A percentile compares a stretch with the other conserved stretches of the same genome.
Evolutionary conservation across 2,888 invertebrate species (phyloP).

Genomic region (Hanleya hanleyi): DNA sequence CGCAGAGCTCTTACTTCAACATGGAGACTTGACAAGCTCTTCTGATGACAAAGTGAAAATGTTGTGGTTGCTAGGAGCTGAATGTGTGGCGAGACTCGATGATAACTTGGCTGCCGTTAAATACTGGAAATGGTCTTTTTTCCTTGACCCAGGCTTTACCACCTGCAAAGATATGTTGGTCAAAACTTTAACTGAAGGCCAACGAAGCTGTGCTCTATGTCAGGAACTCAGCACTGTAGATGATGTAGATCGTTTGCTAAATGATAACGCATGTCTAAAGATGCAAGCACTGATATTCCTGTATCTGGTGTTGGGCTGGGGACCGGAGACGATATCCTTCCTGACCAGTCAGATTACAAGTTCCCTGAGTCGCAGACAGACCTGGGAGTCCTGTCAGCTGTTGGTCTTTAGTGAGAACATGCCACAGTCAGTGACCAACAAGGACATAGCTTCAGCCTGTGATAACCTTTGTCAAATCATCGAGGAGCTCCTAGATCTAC

Average conservation of each 20-base stretch:
- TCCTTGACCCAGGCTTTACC: not conserved
- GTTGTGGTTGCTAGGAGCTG: slow-evolving; percentile 4
- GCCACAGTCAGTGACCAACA: not conserved
- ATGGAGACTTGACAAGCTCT: not conserved
- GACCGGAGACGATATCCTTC: not conserved
- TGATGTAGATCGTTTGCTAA: not conserved
- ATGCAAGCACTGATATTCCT: not conserved
- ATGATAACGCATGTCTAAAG: not conserved
- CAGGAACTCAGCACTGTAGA: not conserved
- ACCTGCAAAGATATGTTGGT: not conserved
- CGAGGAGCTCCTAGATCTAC: not conserved
- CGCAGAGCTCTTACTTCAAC: not conserved
- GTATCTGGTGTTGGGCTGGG: slow-evolving; percentile 1
- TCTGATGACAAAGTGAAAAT: not conserved
- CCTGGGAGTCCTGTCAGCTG: not conserved
- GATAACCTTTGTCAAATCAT: not conserved
- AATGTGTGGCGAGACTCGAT: not conserved
- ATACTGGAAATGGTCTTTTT: not conserved
- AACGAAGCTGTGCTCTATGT: not conserved
- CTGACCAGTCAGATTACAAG: not conserved
- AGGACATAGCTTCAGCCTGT: not conserved
- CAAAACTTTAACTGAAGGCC: not conserved
- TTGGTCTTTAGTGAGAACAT: not conserved
- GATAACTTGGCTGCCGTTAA: not conserved
- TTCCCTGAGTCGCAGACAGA: not conserved